These are phyloP conservation scores for Troides helena DNA, from an alignment of 2,888 invertebrate species.

Conservation along the genomic window DNA sequence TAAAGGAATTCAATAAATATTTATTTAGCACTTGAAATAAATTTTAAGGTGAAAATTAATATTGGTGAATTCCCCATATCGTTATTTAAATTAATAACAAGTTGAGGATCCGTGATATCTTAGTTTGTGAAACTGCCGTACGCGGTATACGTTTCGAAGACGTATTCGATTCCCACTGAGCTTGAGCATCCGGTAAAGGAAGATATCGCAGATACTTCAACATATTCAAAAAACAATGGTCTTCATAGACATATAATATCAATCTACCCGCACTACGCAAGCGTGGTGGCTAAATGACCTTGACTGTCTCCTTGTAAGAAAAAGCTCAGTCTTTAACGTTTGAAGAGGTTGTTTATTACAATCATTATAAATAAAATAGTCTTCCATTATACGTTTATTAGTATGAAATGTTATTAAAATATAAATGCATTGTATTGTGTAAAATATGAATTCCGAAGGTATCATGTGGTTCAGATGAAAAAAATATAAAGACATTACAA, in stretches of 20 bases:
- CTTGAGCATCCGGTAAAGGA: too few species aligned
- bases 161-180: too few species aligned
- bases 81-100: not conserved
- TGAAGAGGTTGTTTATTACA: too few species aligned
- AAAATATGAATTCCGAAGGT: slow-evolving; percentile 32
- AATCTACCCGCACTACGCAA: too few species aligned
- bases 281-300: too few species aligned
- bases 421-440: slow-evolving; percentile 13
- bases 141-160: too few species aligned
- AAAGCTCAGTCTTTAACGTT: too few species aligned
- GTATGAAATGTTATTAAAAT: slow-evolving; percentile 5
- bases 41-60: not conserved
- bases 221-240: too few species aligned
- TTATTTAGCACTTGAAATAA: slow-evolving; percentile 7
- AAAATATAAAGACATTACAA: slow-evolving; percentile 57
- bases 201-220: too few species aligned
- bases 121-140: too few species aligned
- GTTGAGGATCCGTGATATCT: not conserved
- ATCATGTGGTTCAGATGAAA: slow-evolving; percentile 57
- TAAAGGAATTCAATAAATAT: slow-evolving; percentile 16
- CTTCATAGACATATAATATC: too few species aligned
- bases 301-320: too few species aligned
- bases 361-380: not conserved
- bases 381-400: not conserved
- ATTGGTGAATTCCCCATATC: not conserved